Evolutionary conservation across 2,888 invertebrate genomes (phyloP), one percentile per base, ranked within the genome.

Genomic region (Morinoia aosen): DNA sequence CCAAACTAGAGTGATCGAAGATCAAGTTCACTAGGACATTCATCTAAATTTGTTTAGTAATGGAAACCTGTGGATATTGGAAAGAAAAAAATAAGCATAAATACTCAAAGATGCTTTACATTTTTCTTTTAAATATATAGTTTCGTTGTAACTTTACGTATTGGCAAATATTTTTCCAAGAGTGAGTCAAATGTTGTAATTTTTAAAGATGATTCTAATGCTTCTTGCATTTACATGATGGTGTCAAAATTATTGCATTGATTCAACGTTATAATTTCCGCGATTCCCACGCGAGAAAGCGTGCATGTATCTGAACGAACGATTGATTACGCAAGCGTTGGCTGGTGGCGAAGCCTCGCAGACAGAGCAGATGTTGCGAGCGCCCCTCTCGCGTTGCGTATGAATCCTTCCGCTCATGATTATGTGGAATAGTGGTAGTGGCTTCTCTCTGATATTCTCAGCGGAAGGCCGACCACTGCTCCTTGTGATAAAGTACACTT

Each of bases 391-490:
- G 76, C 76, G 76, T 76, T 76, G 76, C 76, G 76, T 76, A 76
- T 76, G 76, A 76, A 76, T 33, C 76, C 76, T 76, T 76, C 76
- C 76, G 76, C 25, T 10, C 25, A 33, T 16, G 76, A 76, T 76
- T 16, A 76, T 76, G 76, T 19, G 76, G 76, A 25, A 76, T 33
- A 76, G 76, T 76, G 76, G 19, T 2, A 16, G 76, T 76, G 76
- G 76, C 25, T 16, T 76, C 76, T 8, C 76, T 76, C 25, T 76
- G 25, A 76, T 76, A 90, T 90, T 90, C 90, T 14, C 11, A 14
- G 90, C 90, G 40, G 90, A 90, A 90, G 90, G 90, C 12, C 76
- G 76, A 76, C 76, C 25, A 76, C 76, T 76, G 33, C 76, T 76
- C 19, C 19, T 5, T 88, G 90, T 48, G 90, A 39, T 90, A 48